Conservation (phyloP, 2,888 invertebrate species). For the Thalpophila matura region DNA sequence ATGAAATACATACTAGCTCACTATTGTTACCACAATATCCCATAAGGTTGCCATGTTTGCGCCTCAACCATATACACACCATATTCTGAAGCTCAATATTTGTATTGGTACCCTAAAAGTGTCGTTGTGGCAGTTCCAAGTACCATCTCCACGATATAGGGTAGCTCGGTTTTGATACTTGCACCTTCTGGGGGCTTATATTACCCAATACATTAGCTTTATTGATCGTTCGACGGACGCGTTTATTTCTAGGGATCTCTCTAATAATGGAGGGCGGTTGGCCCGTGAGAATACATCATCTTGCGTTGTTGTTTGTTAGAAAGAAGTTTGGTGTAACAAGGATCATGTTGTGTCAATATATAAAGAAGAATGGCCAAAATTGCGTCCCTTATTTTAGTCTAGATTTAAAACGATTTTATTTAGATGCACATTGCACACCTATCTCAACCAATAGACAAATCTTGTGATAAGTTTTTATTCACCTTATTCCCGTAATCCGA, state of each 20-base stretch:
- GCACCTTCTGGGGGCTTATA: constrained; percentile 63
- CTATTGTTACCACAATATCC: not conserved
- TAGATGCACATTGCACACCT: no score
- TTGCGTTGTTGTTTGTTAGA: constrained; percentile 8
- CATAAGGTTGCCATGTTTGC: no score
- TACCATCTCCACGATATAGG: constrained; percentile 25
- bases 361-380: no score
- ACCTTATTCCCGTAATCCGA: no score
- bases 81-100: constrained; percentile 14
- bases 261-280: constrained; percentile 53
- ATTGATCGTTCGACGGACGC: constrained; percentile 76
- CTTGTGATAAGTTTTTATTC: no score
- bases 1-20: not conserved
- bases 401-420: no score
- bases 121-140: constrained; percentile 12
- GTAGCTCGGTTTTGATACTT: constrained; percentile 49
- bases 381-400: no score
- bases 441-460: no score
- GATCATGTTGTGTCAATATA: no score
- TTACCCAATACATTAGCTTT: constrained; percentile 81
- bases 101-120: constrained; percentile 17
- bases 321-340: not conserved
- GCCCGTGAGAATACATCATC: constrained; percentile 29
- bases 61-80: not conserved
- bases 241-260: constrained; percentile 69